Conservation (phyloP, 2,888 invertebrate genomes). For the Hypercompe scribonia region DNA sequence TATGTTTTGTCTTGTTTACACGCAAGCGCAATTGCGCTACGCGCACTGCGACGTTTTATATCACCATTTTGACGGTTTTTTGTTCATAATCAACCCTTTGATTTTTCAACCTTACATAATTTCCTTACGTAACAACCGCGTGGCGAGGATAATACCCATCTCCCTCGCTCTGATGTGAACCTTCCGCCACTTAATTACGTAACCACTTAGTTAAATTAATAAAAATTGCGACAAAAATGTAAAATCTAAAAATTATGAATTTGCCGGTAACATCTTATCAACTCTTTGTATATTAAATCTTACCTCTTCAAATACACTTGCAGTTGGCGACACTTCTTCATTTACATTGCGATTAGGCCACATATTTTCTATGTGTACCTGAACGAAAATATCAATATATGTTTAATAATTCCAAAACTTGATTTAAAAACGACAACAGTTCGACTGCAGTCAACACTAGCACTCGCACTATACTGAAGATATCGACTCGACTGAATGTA, state of each 20-base stretch:
- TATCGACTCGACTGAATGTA: background rate
- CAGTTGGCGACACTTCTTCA: conserved; percentile 5
- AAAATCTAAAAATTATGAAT: conserved; percentile 16
- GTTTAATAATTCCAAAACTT: conserved; percentile 2
- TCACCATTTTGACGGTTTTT: conserved; percentile 33
- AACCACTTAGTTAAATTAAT: conserved; percentile 44
- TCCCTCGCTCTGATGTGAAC: conserved; percentile 38
- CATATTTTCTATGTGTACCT: conserved; percentile 23
- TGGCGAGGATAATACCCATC: conserved; percentile 55
- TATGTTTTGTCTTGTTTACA: conserved; percentile 53
- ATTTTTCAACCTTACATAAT: conserved; percentile 66
- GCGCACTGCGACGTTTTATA: conserved; percentile 32
- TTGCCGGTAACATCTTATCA: conserved; percentile 24
- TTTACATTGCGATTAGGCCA: conserved; percentile 23
- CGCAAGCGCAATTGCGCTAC: conserved; percentile 28
- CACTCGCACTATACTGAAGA: conserved; percentile 15
- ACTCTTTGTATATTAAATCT: background rate
- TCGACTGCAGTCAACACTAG: conserved; percentile 16
- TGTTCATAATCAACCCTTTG: conserved; percentile 54
- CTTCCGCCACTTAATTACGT: conserved; percentile 52
- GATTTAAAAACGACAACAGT: conserved; percentile 14
- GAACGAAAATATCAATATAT: conserved; percentile 12
- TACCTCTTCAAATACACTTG: conserved; percentile 32
- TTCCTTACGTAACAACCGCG: conserved; percentile 77
- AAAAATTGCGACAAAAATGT: conserved; percentile 37